Evolutionary conservation across 1,140 invertebrate genomes (phyloP), one percentile per base, ranked within the genome.

Genomic region (Pemphigus obesinymphae): DNA sequence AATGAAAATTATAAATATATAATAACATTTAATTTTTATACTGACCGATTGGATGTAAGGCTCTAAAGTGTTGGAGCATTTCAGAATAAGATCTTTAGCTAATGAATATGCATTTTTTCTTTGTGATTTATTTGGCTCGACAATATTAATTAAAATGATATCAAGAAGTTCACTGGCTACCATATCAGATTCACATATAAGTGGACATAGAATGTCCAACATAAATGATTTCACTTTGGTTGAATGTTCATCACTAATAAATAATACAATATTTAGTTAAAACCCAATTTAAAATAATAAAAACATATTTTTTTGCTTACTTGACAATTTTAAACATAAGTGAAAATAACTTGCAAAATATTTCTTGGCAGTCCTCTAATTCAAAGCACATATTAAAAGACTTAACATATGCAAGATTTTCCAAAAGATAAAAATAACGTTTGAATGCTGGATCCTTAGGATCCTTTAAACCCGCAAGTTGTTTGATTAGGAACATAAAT

Each of bases 331-430:
- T 94, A 87, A 99, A 98, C 91, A 99, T 97, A n/a, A 98, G 90
- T 70, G 93, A 92, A 88, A 98, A 98, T 1, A 99, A 89, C 55
- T 92, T 92, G 86, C 95, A 96, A 87, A 99, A 97, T 85, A 99
- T 98, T 87, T 97, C 95, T 88, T 98, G 96, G 85, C 94, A 97
- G 87, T 98, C 96, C 87, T 99, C 97, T 53, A 99, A 87, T 87
- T 99, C 97, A 87, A 99, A 97, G 87, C 97, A 99, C 93, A 99
- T 98, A 87, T 98, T 98, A 87, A 99, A 99, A 0, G 96, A 97
- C 87, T 99, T 99, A 29, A 98, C 97, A 88, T 97, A 99, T 13
- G 97, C 96, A 83, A 99, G 89, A 88, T 98, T 99, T 89, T 98
- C 94, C 82, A 96, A 88, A 63, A 95, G 89, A 88, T 99, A 99